phyloP scores from a whole-genome alignment of 2,797 vertebrate genomes.

The Malacoctenus gilli region DNA sequence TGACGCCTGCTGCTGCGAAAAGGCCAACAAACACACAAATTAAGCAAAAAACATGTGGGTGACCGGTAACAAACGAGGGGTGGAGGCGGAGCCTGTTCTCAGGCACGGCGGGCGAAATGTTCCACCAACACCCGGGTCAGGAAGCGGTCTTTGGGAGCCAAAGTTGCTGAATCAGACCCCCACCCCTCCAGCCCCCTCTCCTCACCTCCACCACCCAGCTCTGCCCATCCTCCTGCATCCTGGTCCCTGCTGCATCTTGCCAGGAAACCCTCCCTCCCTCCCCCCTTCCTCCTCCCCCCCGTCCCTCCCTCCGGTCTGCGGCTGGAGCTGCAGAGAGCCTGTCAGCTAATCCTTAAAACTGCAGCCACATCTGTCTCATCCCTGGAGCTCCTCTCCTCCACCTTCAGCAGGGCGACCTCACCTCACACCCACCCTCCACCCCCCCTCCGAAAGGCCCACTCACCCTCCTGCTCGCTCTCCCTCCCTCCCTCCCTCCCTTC shows the following conservation, averaged over 20 bases:
- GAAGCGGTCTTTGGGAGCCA: conserved; percentile 60
- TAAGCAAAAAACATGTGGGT: too few species aligned
- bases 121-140: conserved; percentile 59
- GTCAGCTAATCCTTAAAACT: conserved; percentile 53
- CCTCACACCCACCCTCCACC: conserved; percentile 15
- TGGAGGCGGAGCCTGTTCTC: too few species aligned
- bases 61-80: too few species aligned
- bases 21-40: too few species aligned
- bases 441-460: too few species aligned
- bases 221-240: too few species aligned
- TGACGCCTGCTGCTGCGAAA: too few species aligned
- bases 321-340: conserved; percentile 43
- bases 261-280: conserved; percentile 14
- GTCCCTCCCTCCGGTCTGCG: conserved; percentile 35
- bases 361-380: conserved; percentile 54
- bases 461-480: too few species aligned
- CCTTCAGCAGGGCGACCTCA: conserved; percentile 47
- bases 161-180: conserved; percentile 76
- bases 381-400: conserved; percentile 19
- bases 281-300: conserved; percentile 33
- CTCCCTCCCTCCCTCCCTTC: conserved; percentile 11
- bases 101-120: too few species aligned
- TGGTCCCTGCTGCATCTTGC: too few species aligned
- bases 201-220: too few species aligned
- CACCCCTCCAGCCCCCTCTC: conserved; percentile 1